These are phyloP conservation scores for Ia io DNA, from an alignment of 2,113 vertebrate species.

Conservation along the genomic window DNA sequence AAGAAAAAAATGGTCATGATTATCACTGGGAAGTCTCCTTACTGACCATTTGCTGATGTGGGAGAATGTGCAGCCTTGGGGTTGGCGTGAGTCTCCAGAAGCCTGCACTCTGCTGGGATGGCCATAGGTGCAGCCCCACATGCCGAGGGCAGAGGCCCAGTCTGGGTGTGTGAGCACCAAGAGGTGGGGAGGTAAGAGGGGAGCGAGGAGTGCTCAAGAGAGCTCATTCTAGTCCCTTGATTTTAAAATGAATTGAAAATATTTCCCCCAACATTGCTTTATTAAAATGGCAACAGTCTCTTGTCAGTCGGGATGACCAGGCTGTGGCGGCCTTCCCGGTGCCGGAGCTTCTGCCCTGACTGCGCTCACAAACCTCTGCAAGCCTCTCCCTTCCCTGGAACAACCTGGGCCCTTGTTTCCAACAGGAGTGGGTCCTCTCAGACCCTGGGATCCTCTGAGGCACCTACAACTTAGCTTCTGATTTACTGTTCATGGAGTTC, in stretches of 20 bases:
- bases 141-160: background rate
- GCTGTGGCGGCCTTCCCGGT: background rate
- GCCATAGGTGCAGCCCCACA: accelerated
- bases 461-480: background rate
- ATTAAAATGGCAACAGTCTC: background rate
- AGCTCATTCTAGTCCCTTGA: background rate
- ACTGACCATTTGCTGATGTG: background rate
- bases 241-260: background rate
- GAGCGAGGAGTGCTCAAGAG: background rate
- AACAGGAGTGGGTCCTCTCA: background rate
- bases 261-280: background rate
- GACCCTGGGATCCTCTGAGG: background rate
- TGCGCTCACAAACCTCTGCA: background rate
- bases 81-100: background rate
- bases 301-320: background rate
- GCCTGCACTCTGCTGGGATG: background rate
- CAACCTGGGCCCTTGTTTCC: background rate
- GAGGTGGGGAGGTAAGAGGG: too few relatives aligned
- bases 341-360: accelerated
- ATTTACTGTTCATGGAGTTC: background rate
- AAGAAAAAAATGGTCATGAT: background rate
- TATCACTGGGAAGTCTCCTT: background rate
- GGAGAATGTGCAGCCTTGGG: background rate
- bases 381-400: background rate
- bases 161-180: background rate